Evolutionary conservation across 2,113 vertebrate species (phyloP).

Genomic region (Ibidorhyncha struthersii): DNA sequence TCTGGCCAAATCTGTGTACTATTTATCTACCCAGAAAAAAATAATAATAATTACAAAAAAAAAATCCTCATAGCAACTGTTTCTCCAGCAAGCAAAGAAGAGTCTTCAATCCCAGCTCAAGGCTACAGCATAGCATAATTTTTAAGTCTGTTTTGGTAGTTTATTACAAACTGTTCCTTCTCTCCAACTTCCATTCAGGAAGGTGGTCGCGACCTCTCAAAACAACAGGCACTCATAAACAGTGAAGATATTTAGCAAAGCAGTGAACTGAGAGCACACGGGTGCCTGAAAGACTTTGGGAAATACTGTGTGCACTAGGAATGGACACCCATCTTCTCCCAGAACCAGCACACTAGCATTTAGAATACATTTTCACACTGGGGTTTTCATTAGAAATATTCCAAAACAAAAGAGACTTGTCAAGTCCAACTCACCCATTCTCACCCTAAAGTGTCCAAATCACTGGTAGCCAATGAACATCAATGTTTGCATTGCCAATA

Average conservation of each 20-base stretch:
- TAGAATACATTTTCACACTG: neutral
- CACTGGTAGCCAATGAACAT: neutral
- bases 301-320: rapidly evolving
- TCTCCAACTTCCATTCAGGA: neutral
- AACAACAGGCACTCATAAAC: neutral
- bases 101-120: neutral
- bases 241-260: neutral
- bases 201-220: neutral
- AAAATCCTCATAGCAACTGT: neutral
- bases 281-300: neutral
- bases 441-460: neutral
- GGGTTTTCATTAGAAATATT: neutral
- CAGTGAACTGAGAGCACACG: neutral
- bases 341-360: neutral
- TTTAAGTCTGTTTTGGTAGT: neutral
- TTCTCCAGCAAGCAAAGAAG: neutral
- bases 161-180: neutral
- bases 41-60: neutral
- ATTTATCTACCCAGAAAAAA: neutral
- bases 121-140: neutral
- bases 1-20: neutral
- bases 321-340: neutral
- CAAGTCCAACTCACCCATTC: neutral
- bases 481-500: neutral
- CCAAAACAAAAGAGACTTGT: neutral